These are phyloP conservation scores for Coranthus polyacanthus DNA, from an alignment of 2,797 vertebrate genomes.

Conservation along the genomic window DNA sequence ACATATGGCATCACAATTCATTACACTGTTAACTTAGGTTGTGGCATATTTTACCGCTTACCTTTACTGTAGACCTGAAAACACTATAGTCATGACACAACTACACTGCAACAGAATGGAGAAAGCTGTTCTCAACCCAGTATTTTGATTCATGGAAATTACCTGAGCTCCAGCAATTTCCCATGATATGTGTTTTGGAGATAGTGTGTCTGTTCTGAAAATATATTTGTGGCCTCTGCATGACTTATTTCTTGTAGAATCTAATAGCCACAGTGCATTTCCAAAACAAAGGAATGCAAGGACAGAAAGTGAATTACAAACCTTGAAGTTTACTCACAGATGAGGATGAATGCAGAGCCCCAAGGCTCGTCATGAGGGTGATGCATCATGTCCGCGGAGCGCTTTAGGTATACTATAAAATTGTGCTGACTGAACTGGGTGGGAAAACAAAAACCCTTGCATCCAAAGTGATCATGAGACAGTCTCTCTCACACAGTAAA, in stretches of 20 bases:
- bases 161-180: constrained; percentile 38
- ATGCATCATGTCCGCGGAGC: constrained; percentile 43
- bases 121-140: constrained; percentile 18
- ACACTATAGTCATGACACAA: background rate
- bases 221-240: constrained; percentile 17
- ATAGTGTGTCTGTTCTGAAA: constrained; percentile 30
- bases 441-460: constrained; percentile 24
- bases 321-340: constrained; percentile 45
- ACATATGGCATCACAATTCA: constrained; percentile 18
- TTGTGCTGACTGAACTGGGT: constrained; percentile 46
- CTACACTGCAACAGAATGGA: background rate
- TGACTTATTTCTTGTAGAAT: constrained; percentile 33
- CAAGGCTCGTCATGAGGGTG: constrained; percentile 21
- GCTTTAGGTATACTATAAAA: constrained; percentile 35
- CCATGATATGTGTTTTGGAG: constrained; percentile 27
- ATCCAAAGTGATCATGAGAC: constrained; percentile 17
- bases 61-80: constrained; percentile 7
- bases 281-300: constrained; percentile 39
- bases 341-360: constrained; percentile 41
- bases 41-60: constrained; percentile 13
- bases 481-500: constrained; percentile 28
- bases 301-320: constrained; percentile 48
- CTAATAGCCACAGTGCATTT: constrained; percentile 14
- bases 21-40: background rate
- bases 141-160: constrained; percentile 51